Percentiles rank a stretch among this genome's conserved stretches.
phyloP scores from a whole-genome alignment of 2,113 vertebrate genomes.

The Spea multiplicata region DNA sequence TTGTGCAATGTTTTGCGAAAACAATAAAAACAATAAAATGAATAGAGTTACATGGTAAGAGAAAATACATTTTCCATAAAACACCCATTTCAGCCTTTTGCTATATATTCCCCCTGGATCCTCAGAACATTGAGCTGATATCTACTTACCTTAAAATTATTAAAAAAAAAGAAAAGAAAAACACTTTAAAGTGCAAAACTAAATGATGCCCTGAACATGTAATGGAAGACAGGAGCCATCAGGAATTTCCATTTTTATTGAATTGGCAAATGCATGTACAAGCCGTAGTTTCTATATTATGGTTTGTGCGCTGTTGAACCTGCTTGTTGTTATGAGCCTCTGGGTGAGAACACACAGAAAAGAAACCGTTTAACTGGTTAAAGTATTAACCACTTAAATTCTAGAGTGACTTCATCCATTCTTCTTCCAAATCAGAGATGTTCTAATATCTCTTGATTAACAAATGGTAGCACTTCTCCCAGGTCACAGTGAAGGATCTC shows the following conservation, averaged over 20 bases:
- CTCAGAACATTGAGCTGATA: slow-evolving; percentile 17
- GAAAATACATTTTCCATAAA: background rate
- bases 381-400: too few relatives aligned
- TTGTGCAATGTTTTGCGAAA: too few relatives aligned
- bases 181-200: background rate
- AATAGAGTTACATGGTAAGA: background rate
- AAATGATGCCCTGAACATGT: slow-evolving; percentile 12
- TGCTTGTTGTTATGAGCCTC: too few relatives aligned
- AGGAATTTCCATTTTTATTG: slow-evolving; percentile 47
- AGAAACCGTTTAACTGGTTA: background rate
- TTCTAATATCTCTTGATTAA: too few relatives aligned
- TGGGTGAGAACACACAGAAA: too few relatives aligned
- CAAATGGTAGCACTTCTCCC: too few relatives aligned
- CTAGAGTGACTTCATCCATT: too few relatives aligned
- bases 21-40: background rate
- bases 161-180: slow-evolving; percentile 12
- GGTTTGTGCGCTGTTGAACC: background rate
- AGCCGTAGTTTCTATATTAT: slow-evolving; percentile 32
- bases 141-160: slow-evolving; percentile 31
- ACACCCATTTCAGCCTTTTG: background rate
- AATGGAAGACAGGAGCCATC: slow-evolving; percentile 23
- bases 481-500: too few relatives aligned
- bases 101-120: background rate
- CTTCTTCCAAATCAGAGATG: too few relatives aligned
- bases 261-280: slow-evolving; percentile 27